These are phyloP conservation scores for Drosophila putrida DNA, from an alignment of 2,888 invertebrate genomes.

Conservation along the genomic window DNA sequence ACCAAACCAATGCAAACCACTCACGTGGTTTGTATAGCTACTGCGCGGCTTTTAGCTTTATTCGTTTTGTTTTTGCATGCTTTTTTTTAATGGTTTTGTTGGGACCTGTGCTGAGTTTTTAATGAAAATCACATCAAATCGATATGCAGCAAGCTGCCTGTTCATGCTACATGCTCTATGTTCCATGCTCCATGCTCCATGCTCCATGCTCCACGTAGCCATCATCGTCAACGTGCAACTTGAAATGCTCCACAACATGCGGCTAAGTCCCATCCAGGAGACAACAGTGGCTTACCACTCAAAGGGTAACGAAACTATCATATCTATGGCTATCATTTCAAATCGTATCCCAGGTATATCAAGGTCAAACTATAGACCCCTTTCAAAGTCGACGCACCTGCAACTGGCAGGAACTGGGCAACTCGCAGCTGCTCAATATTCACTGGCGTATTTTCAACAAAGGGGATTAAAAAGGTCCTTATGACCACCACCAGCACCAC, in stretches of 20 bases:
- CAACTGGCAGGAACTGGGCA: background rate
- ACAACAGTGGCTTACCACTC: constrained; percentile 17
- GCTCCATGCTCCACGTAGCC: constrained; percentile 19
- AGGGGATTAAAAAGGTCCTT: constrained; percentile 64
- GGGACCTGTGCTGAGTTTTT: constrained; percentile 70
- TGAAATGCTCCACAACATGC: constrained; percentile 41
- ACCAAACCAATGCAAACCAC: constrained; percentile 26
- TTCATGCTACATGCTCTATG: constrained; percentile 14
- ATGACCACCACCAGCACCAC: constrained; percentile 39
- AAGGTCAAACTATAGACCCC: constrained; percentile 11
- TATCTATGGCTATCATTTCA: constrained; percentile 3
- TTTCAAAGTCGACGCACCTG: constrained; percentile 27
- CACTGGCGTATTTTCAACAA: constrained; percentile 62
- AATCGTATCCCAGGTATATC: background rate
- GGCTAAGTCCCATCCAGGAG: constrained; percentile 18
- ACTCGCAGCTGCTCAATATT: constrained; percentile 68
- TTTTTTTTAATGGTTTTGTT: constrained; percentile 40
- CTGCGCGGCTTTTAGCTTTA: constrained; percentile 52
- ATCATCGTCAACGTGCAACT: constrained; percentile 24
- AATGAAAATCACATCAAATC: constrained; percentile 78
- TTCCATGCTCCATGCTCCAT: constrained; percentile 17
- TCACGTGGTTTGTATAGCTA: constrained; percentile 55
- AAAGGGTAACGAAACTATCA: constrained; percentile 1
- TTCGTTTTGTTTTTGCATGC: constrained; percentile 3
- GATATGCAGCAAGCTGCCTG: constrained; percentile 60